Conservation (phyloP, 2,113 vertebrate species). For the Okapia johnstoni region DNA sequence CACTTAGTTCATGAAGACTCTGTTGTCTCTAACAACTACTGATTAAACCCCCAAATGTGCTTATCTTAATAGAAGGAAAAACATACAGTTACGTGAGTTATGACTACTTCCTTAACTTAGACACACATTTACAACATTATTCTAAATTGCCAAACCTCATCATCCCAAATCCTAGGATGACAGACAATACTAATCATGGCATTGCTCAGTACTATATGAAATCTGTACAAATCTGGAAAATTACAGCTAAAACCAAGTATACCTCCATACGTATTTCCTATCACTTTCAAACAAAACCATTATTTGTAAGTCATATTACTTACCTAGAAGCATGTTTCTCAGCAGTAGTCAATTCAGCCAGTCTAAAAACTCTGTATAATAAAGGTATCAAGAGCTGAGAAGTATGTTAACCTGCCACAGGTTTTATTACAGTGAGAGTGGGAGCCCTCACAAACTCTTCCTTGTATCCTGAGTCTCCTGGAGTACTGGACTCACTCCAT, state of each 20-base stretch:
- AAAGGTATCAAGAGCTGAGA: slow-evolving; percentile 56
- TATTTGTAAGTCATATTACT: slow-evolving; percentile 75
- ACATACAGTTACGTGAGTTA: slow-evolving; percentile 46
- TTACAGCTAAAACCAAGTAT: not conserved
- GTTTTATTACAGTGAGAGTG: slow-evolving; percentile 56
- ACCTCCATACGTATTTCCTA: not conserved
- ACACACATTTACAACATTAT: not conserved
- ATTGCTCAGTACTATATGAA: not conserved
- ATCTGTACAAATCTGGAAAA: slow-evolving; percentile 37
- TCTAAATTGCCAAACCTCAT: slow-evolving; percentile 15
- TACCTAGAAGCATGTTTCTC: slow-evolving; percentile 84
- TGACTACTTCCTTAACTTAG: slow-evolving; percentile 40
- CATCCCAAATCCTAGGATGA: slow-evolving; percentile 14
- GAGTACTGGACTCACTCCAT: slow-evolving; percentile 36
- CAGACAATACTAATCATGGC: slow-evolving; percentile 24
- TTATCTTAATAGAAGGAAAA: slow-evolving; percentile 40
- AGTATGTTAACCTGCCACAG: slow-evolving; percentile 56
- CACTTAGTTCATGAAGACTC: slow-evolving; percentile 23
- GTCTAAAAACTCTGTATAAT: slow-evolving; percentile 60
- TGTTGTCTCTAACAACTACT: slow-evolving; percentile 13
- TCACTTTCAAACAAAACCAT: slow-evolving; percentile 45
- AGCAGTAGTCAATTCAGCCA: slow-evolving; percentile 61
- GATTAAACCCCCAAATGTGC: slow-evolving; percentile 39
- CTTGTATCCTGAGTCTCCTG: slow-evolving; percentile 61
- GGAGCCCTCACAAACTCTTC: slow-evolving; percentile 70